Evolutionary conservation across 2,113 vertebrate genomes (phyloP).

Genomic region (Rhea americana): DNA sequence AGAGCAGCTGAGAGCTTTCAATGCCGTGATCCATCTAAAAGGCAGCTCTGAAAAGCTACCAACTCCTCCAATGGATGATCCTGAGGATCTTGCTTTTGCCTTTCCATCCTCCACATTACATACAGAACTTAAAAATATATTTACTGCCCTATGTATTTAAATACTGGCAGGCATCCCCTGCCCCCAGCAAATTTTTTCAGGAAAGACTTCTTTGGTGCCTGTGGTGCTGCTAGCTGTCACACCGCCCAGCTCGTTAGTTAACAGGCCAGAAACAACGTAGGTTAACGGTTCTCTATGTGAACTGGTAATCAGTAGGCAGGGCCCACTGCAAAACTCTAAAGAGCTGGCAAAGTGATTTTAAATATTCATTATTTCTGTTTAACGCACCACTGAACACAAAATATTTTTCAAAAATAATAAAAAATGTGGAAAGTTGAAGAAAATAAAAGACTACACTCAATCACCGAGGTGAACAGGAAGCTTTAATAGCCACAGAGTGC

Average conservation of each 20-base stretch:
- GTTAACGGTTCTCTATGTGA: background rate
- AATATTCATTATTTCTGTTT: background rate
- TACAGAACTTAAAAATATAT: too few relatives aligned
- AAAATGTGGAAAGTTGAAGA: background rate
- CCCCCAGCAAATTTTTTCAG: background rate
- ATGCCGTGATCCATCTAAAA: background rate
- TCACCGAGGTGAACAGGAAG: background rate
- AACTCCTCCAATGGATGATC: rapidly evolving
- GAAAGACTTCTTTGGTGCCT: rapidly evolving
- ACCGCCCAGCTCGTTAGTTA: background rate
- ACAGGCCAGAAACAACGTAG: too few relatives aligned
- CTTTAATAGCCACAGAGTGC: rapidly evolving
- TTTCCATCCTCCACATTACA: background rate
- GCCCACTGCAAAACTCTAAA: background rate
- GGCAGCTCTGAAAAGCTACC: background rate
- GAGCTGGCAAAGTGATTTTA: background rate
- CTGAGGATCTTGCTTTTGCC: background rate
- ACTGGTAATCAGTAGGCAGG: background rate
- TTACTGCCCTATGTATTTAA: too few relatives aligned
- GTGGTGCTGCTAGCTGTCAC: background rate
- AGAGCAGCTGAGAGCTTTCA: background rate
- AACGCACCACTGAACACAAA: rapidly evolving
- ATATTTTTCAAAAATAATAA: too few relatives aligned
- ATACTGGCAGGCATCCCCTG: background rate
- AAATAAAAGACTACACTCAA: background rate